These are phyloP conservation scores for Lipophrys pholis DNA, from an alignment of 2,113 vertebrate species.

Conservation along the genomic window DNA sequence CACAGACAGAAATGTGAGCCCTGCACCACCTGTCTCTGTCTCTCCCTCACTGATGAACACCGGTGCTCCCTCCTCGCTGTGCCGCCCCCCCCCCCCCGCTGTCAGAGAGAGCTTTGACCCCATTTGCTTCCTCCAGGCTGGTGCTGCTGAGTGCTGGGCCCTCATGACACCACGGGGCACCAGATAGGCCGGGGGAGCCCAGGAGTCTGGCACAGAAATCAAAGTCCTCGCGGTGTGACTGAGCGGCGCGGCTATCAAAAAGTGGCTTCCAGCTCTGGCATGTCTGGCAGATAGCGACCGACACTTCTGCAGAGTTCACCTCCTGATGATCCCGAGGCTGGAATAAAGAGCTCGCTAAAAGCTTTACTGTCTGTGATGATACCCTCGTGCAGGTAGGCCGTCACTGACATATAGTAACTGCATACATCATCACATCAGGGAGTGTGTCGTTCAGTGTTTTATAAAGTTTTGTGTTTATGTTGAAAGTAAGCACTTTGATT, in stretches of 20 bases:
- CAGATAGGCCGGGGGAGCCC: conserved; percentile 56
- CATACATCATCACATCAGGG: background rate
- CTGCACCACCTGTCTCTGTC: no score
- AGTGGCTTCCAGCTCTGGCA: conserved; percentile 56
- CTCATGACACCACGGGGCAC: conserved; percentile 29
- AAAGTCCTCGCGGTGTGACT: conserved; percentile 54
- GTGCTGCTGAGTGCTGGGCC: conserved; percentile 53
- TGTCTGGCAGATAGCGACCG: conserved; percentile 39
- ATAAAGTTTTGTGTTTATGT: background rate
- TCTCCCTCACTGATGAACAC: no score
- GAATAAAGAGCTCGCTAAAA: conserved; percentile 27
- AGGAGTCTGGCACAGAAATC: conserved; percentile 61
- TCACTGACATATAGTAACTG: background rate
- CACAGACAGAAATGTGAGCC: no score
- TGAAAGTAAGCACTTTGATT: background rate
- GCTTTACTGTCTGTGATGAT: conserved; percentile 3
- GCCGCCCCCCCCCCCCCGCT: conserved; percentile 26
- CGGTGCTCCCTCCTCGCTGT: no score
- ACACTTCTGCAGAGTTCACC: conserved; percentile 44
- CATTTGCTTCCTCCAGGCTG: conserved; percentile 28
- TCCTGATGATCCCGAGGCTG: conserved; percentile 14
- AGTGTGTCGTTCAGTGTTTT: no score
- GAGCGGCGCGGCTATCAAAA: conserved; percentile 60
- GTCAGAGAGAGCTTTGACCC: conserved; percentile 2
- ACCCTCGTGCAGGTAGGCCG: background rate